Evolutionary conservation across 2,888 invertebrate species (phyloP).

Genomic region (Drosophila atroscutellata): DNA sequence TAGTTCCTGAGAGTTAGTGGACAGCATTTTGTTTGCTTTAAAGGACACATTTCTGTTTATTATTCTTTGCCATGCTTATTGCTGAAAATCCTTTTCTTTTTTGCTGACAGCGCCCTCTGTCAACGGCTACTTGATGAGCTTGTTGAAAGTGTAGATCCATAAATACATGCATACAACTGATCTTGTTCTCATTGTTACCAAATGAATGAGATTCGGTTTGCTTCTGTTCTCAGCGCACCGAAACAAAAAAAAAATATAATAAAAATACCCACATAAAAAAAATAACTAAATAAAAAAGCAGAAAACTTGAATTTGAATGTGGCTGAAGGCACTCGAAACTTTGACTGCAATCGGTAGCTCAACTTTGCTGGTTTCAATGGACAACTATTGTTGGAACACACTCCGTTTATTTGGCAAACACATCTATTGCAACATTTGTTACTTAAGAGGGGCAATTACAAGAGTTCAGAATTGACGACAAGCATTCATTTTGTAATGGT

Average conservation of each 20-base stretch:
- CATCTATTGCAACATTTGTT: not conserved
- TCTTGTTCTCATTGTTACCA: conserved; percentile 72
- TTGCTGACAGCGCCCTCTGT: conserved; percentile 49
- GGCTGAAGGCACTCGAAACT: conserved; percentile 25
- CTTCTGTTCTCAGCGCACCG: conserved; percentile 29
- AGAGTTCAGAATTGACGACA: not conserved
- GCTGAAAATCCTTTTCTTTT: conserved; percentile 56
- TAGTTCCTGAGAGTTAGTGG: conserved; percentile 70
- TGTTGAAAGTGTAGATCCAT: conserved; percentile 56
- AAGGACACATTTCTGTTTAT: conserved; percentile 76
- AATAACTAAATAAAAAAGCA: not conserved
- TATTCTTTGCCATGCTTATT: conserved; percentile 64
- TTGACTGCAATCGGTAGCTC: conserved; percentile 41
- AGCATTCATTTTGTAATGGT: not conserved
- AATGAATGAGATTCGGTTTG: conserved; percentile 35
- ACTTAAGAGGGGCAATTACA: not conserved
- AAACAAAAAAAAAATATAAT: not conserved
- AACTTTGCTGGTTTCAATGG: conserved; percentile 10
- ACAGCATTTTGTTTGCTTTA: conserved; percentile 76
- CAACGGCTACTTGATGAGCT: conserved; percentile 75
- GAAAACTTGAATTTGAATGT: conserved; percentile 35
- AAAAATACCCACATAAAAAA: conserved; percentile 2
- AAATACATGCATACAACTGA: conserved; percentile 50
- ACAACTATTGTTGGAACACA: conserved; percentile 2
- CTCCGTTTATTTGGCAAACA: conserved; percentile 3